Evolutionary conservation across 2,888 invertebrate genomes (phyloP), one percentile per base, ranked within the genome.

Genomic region (Seira sanloemensis): DNA sequence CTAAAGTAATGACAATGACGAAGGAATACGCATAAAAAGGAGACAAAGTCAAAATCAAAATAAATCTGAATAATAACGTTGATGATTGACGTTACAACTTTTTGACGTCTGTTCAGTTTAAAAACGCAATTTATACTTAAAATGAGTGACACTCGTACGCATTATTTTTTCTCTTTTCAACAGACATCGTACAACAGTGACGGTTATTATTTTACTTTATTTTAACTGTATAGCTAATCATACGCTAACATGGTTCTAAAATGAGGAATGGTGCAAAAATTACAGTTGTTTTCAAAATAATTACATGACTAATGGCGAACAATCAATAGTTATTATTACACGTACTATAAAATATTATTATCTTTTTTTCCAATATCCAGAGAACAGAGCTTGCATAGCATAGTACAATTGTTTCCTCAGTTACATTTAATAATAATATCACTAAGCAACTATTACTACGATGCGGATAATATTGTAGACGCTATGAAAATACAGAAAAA

Each of bases 231-330:
- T n/a, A n/a, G n/a, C n/a, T n/a, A n/a, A n/a, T n/a, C n/a, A n/a
- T n/a, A n/a, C n/a, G n/a, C n/a, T n/a, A n/a, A n/a, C n/a, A n/a
- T 66, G 21, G 25, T 54, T 65, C 7, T 54, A 26, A 77, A 72
- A 67, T 82, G 23, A 83, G 82, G 82, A 83, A 83, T 83, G 82
- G 82, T 83, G 81, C 75, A 73, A 67, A 83, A 72, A 78, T 78
- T 72, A 82, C 82, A 77, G 76, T 65, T 66, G 58, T 58, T 58
- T 58, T 18, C 58, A n/a, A 18, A 58, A 58, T 18, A 58, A 58
- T 58, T 18, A 58, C 58, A 58, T 58, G 58, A 58, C 58, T 58
- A 58, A 58, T 16, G n/a, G n/a, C 58, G 58, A 58, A 58, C 58
- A 58, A 12, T 58, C n/a, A 58, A 18, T n/a, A 4, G 58, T n/a